Conservation (phyloP, 2,888 invertebrate species). For the Tenthredo scrophulariae region DNA sequence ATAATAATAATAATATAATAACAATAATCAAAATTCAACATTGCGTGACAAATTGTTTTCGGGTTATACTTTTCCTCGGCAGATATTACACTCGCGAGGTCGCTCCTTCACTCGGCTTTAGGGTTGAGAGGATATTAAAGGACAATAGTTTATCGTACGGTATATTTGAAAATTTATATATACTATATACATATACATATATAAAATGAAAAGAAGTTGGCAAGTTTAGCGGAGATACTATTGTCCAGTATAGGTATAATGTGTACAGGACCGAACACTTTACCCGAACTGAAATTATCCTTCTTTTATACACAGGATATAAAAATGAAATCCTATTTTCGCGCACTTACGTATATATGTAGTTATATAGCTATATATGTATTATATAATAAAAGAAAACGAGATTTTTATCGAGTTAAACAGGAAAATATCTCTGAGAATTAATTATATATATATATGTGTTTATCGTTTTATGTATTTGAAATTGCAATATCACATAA, state of each 20-base stretch:
- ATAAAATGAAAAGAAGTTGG: not conserved
- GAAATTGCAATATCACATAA: not conserved
- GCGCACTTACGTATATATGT: slow-evolving; percentile 29
- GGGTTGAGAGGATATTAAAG: not conserved
- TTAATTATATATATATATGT: not conserved
- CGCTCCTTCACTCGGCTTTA: not conserved
- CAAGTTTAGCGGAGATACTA: slow-evolving; percentile 54
- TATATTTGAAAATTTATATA: slow-evolving; percentile 21
- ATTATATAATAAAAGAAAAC: not conserved
- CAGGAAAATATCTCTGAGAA: not conserved
- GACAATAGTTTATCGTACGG: slow-evolving; percentile 38
- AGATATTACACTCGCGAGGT: slow-evolving; percentile 30
- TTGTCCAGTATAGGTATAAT: slow-evolving; percentile 53
- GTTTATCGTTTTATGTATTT: not conserved
- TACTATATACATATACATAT: not conserved
- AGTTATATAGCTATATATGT: slow-evolving; percentile 51
- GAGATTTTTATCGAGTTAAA: not conserved
- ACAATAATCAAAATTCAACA: slow-evolving; percentile 62
- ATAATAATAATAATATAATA: not conserved
- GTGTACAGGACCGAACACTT: not conserved
- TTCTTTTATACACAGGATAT: slow-evolving; percentile 1
- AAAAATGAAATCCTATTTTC: slow-evolving; percentile 35
- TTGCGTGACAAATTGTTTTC: slow-evolving; percentile 67
- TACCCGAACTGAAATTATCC: slow-evolving; percentile 21
- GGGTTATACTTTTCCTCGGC: slow-evolving; percentile 40